A percentile compares a stretch with the other conserved stretches of the same genome.
These are phyloP conservation scores for Eclectus roratus DNA, from an alignment of 2,113 vertebrate species.

Conservation along the genomic window DNA sequence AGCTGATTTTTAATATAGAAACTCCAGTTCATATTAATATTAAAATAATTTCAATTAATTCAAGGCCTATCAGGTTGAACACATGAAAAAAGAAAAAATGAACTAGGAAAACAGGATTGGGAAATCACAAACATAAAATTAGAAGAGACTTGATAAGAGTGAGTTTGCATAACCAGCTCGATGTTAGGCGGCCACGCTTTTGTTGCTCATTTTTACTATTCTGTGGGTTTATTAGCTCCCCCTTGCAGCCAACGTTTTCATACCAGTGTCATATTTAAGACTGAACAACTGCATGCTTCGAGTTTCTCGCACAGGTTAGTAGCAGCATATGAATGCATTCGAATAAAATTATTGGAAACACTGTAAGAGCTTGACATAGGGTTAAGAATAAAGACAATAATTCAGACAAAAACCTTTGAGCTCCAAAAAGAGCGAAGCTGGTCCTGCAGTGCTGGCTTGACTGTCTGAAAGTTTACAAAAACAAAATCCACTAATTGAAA, in stretches of 20 bases:
- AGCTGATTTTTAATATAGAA: not conserved
- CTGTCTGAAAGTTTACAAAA: constrained; percentile 83
- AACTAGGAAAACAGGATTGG: constrained; percentile 40
- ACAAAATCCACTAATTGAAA: constrained; percentile 78
- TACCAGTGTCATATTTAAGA: constrained; percentile 26
- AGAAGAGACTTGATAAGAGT: constrained; percentile 68
- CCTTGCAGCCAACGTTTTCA: constrained; percentile 37
- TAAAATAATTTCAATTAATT: not conserved
- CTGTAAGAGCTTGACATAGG: constrained; percentile 58
- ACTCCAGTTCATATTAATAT: not conserved
- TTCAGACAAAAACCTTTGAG: constrained; percentile 82
- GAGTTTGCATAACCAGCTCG: constrained; percentile 70
- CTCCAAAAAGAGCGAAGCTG: constrained; percentile 83
- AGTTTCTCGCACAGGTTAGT: constrained; percentile 73
- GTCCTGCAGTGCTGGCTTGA: constrained; percentile 81
- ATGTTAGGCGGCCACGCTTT: constrained; percentile 70
- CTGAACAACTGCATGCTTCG: constrained; percentile 66
- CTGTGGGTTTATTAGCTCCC: constrained; percentile 39
- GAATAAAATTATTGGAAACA: constrained; percentile 58
- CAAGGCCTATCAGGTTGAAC: not conserved
- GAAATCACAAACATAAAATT: constrained; percentile 81
- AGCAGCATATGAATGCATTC: constrained; percentile 68
- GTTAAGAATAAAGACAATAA: constrained; percentile 74
- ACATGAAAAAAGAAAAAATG: not conserved
- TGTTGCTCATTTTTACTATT: constrained; percentile 33